phyloP scores from a whole-genome alignment of 92 coral and sea anemone genomes.

The Heteractis magnifica region DNA sequence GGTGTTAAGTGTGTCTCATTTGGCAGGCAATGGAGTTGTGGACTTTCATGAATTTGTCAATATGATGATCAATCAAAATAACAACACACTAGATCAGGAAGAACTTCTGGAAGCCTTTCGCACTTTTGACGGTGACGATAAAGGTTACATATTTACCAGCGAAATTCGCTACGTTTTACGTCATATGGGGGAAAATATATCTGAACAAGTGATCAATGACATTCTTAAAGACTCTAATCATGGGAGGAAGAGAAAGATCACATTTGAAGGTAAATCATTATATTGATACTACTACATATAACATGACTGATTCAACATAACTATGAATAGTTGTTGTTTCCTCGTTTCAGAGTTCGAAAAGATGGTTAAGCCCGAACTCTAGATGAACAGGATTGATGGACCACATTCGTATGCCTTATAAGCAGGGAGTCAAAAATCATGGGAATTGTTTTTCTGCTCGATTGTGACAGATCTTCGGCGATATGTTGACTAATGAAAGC shows the following conservation, averaged over 20 bases:
- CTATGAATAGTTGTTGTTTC: neutral
- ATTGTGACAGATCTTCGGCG: no score
- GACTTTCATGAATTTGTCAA: slow-evolving; percentile 98
- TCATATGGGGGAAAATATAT: slow-evolving; percentile 95
- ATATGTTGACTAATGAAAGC: no score
- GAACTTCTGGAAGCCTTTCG: slow-evolving; percentile 94
- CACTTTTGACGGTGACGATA: slow-evolving; percentile 97
- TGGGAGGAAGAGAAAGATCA: slow-evolving; percentile 83
- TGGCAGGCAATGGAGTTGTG: slow-evolving; percentile 88
- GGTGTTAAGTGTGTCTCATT: slow-evolving; percentile 1
- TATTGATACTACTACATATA: no score
- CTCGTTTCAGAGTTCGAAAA: slow-evolving; percentile 66
- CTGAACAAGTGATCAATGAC: slow-evolving; percentile 96
- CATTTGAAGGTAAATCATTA: slow-evolving; percentile 73
- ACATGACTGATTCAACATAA: neutral
- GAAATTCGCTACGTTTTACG: slow-evolving; percentile 96
- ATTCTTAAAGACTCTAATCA: slow-evolving; percentile 84
- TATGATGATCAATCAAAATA: slow-evolving; percentile 99
- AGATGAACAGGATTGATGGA: neutral
- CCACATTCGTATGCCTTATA: no score
- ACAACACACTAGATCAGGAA: slow-evolving; percentile 91
- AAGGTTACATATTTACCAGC: slow-evolving; percentile 93
- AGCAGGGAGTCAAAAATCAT: no score
- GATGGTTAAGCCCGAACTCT: slow-evolving; percentile 80
- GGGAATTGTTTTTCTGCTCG: no score